A percentile compares a stretch with the other conserved stretches of the same genome.
Conservation (phyloP, 2,797 vertebrate genomes). For the Protosalanx chinensis region DNA sequence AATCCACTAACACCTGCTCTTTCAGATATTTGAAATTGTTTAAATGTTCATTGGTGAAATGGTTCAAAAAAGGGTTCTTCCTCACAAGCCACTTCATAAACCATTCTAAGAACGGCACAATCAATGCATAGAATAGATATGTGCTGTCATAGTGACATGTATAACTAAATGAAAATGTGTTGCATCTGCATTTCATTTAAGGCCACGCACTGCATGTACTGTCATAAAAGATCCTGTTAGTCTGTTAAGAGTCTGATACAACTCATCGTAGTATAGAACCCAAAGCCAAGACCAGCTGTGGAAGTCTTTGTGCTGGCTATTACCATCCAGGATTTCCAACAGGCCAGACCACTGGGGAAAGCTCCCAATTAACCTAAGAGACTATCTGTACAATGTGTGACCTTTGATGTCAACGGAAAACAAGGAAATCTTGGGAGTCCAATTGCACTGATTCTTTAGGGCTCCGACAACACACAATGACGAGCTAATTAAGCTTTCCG, state of each 20-base stretch:
- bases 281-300: conserved; percentile 21
- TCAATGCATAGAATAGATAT: too few species aligned
- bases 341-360: conserved; percentile 34
- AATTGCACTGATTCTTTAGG: conserved; percentile 8
- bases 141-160: too few species aligned
- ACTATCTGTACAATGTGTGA: conserved; percentile 49
- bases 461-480: conserved; percentile 22
- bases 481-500: conserved; percentile 22
- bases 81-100: too few species aligned
- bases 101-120: too few species aligned
- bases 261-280: conserved; percentile 11
- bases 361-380: conserved; percentile 61
- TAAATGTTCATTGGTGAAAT: too few species aligned
- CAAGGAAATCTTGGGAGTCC: conserved; percentile 34
- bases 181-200: too few species aligned
- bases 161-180: too few species aligned
- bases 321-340: conserved; percentile 25
- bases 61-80: too few species aligned
- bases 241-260: conserved; percentile 3
- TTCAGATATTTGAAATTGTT: too few species aligned
- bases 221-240: too few species aligned
- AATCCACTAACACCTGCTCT: too few species aligned
- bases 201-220: too few species aligned
- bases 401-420: conserved; percentile 34
- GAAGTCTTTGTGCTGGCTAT: conserved; percentile 34